Conservation (phyloP, 2,888 invertebrate genomes). For the Ormyrus rosae region DNA sequence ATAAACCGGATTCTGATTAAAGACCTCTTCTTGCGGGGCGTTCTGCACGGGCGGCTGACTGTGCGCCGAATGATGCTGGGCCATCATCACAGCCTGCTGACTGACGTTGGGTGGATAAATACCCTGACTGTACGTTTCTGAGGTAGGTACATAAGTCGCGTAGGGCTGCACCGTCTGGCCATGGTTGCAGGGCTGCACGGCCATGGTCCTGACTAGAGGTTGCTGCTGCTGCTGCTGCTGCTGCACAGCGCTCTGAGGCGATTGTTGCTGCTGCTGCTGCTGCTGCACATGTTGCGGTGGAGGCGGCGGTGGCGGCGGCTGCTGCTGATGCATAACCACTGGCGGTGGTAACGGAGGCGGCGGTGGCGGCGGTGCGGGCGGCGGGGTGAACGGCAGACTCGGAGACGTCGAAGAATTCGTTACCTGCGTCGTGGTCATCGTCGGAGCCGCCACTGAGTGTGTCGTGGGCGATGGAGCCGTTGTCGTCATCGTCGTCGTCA, state of each 20-base stretch:
- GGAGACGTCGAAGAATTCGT: constrained; percentile 72
- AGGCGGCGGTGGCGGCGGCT: constrained; percentile 38
- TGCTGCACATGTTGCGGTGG: constrained; percentile 48
- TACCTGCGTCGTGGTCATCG: constrained; percentile 58
- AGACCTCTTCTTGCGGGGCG: constrained; percentile 66
- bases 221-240: constrained; percentile 65
- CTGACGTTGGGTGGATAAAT: constrained; percentile 63
- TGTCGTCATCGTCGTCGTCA: constrained; percentile 16
- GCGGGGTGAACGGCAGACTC: constrained; percentile 69
- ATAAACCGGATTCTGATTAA: constrained; percentile 70
- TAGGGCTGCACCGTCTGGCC: constrained; percentile 65
- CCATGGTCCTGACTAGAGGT: constrained; percentile 68
- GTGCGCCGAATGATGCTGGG: constrained; percentile 62
- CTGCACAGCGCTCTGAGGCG: constrained; percentile 39
- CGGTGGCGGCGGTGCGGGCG: constrained; percentile 59
- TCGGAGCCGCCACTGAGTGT: constrained; percentile 25
- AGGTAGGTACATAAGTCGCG: constrained; percentile 68
- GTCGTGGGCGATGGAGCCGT: constrained; percentile 40
- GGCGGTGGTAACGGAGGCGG: constrained; percentile 51
- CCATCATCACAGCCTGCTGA: constrained; percentile 70
- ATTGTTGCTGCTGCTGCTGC: constrained; percentile 57
- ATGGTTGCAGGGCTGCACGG: constrained; percentile 67
- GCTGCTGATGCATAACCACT: constrained; percentile 45
- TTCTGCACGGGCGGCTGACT: constrained; percentile 62
- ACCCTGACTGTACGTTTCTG: constrained; percentile 67